Conservation (phyloP, 2,888 invertebrate genomes). For the Steromphala cineraria region DNA sequence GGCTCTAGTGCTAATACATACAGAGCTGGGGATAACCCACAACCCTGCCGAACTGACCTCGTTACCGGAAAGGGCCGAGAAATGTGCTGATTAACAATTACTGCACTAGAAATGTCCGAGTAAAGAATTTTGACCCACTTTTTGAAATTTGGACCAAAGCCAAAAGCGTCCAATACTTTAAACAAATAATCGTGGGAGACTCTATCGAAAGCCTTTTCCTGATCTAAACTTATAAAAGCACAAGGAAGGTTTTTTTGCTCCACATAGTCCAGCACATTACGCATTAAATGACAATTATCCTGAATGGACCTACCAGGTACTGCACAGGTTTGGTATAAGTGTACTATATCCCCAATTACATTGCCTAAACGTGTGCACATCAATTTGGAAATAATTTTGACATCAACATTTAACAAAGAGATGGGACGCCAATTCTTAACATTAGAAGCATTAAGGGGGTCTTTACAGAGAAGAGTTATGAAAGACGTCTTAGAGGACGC, state of each 20-base stretch:
- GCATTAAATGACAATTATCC: conserved; percentile 42
- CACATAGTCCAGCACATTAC: conserved; percentile 41
- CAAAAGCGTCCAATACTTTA: conserved; percentile 37
- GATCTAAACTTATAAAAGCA: conserved; percentile 45
- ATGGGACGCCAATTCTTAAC: conserved; percentile 49
- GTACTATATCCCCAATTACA: conserved; percentile 35
- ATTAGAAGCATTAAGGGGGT: conserved; percentile 25
- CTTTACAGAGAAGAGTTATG: conserved; percentile 45
- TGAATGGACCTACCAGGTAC: conserved; percentile 26
- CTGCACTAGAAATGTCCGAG: conserved; percentile 34
- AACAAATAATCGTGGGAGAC: conserved; percentile 43
- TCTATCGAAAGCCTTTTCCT: conserved; percentile 52
- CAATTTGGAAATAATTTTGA: conserved; percentile 46
- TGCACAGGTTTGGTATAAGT: conserved; percentile 45
- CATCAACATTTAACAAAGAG: conserved; percentile 44
- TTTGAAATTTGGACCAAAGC: conserved; percentile 41
- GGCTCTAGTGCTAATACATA: conserved; percentile 25
- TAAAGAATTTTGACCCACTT: conserved; percentile 46
- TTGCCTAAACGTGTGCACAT: conserved; percentile 35
- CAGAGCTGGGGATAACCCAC: conserved; percentile 3
- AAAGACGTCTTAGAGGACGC: conserved; percentile 22
- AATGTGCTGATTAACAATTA: conserved; percentile 40
- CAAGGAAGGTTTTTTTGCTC: conserved; percentile 38
- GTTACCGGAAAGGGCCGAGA: conserved; percentile 17
- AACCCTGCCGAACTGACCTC: conserved; percentile 20